Conservation (phyloP, 2,888 invertebrate species). For the Neuroscelio doddi region DNA sequence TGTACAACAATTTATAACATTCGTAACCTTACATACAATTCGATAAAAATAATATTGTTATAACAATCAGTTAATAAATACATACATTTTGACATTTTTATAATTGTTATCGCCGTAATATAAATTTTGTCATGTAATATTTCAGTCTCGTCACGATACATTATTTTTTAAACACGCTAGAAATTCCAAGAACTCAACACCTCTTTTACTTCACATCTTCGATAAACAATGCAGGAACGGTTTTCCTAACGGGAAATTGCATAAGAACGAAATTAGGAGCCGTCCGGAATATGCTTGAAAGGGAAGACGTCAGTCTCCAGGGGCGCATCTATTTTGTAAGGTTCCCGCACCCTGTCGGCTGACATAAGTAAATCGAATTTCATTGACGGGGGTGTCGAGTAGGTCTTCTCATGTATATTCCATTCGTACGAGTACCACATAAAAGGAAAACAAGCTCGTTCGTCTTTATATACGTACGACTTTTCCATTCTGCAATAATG, state of each 20-base stretch:
- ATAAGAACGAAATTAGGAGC: slow-evolving; percentile 58
- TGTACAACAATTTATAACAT: no score
- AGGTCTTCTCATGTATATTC: slow-evolving; percentile 57
- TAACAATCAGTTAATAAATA: no score
- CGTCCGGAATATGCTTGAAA: slow-evolving; percentile 50
- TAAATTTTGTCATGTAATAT: no score
- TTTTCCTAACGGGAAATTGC: slow-evolving; percentile 38
- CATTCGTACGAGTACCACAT: slow-evolving; percentile 50
- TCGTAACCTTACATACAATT: no score
- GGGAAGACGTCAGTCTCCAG: slow-evolving; percentile 52
- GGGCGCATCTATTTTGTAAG: slow-evolving; percentile 59
- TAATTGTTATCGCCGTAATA: no score
- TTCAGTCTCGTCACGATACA: no score
- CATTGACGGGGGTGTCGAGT: slow-evolving; percentile 47
- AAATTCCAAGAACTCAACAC: no score
- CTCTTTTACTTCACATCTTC: no score
- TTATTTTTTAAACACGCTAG: no score
- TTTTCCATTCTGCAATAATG: slow-evolving; percentile 34
- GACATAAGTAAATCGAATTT: slow-evolving; percentile 53
- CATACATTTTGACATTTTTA: no score
- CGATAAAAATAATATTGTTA: no score
- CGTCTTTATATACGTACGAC: slow-evolving; percentile 11
- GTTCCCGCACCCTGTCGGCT: slow-evolving; percentile 32
- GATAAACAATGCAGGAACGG: slow-evolving; percentile 18
- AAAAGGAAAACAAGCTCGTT: slow-evolving; percentile 57